Percentiles rank a stretch among this genome's conserved stretches.
phyloP scores from a whole-genome alignment of 2,113 vertebrate genomes.

The Entelurus aequoreus region DNA sequence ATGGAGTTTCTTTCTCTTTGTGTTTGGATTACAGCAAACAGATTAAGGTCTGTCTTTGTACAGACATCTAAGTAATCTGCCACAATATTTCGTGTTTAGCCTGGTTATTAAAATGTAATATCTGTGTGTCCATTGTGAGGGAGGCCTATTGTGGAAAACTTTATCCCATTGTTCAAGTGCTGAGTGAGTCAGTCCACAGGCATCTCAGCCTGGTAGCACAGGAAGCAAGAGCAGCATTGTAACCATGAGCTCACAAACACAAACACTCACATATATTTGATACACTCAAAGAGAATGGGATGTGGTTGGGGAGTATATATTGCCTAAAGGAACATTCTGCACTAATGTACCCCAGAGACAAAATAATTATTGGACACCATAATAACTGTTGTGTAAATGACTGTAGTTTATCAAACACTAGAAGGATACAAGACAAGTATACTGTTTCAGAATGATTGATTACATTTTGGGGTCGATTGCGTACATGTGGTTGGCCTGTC shows the following conservation, averaged over 20 bases:
- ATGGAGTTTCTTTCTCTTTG: constrained; percentile 21
- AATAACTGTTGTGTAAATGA: no score
- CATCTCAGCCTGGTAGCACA: constrained; percentile 58
- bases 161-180: constrained; percentile 43
- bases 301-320: neutral
- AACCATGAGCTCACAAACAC: constrained; percentile 23
- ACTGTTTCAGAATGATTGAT: neutral
- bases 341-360: no score
- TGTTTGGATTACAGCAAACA: constrained; percentile 20
- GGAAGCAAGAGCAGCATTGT: constrained; percentile 34
- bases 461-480: neutral
- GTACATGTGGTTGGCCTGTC: no score
- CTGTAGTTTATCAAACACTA: no score
- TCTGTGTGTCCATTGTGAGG: constrained; percentile 19
- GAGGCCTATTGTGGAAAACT: constrained; percentile 41
- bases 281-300: neutral
- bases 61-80: constrained; percentile 33
- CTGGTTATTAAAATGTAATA: constrained; percentile 10
- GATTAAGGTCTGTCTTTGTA: constrained; percentile 34
- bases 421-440: no score
- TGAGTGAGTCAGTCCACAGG: constrained; percentile 60
- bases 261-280: neutral
- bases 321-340: neutral
- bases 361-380: no score
- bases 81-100: constrained; percentile 16